A percentile compares a stretch with the other conserved stretches of the same genome.
Conservation (phyloP, 2,797 vertebrate genomes). For the Sylvia borin region DNA sequence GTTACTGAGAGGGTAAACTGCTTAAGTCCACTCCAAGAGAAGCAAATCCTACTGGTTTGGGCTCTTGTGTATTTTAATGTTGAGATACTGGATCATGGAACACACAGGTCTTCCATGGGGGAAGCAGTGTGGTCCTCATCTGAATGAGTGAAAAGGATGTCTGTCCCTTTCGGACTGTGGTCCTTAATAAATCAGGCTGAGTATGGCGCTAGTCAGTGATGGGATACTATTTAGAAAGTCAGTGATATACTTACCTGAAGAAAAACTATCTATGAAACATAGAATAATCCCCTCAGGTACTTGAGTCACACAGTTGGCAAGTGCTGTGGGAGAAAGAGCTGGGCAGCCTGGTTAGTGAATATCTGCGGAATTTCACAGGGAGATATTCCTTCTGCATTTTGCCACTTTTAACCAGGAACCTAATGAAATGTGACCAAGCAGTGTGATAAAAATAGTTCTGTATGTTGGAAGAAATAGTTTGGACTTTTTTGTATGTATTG, state of each 20-base stretch:
- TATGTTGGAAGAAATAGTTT: background rate
- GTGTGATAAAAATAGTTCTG: background rate
- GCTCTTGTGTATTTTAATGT: fast-evolving
- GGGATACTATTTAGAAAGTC: background rate
- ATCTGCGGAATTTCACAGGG: background rate
- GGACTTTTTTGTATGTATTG: background rate
- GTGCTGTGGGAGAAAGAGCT: background rate
- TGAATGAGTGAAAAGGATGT: background rate
- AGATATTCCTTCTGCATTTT: background rate
- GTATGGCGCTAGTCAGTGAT: background rate
- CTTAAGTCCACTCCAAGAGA: fast-evolving
- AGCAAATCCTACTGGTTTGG: background rate
- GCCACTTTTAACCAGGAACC: background rate
- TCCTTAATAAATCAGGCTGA: background rate
- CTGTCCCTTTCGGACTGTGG: background rate
- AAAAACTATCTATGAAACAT: background rate
- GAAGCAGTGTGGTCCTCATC: background rate
- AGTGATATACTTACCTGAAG: background rate
- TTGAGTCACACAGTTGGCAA: background rate
- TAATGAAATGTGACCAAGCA: background rate
- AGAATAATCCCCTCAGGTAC: background rate
- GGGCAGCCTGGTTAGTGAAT: background rate
- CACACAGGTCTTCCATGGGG: background rate
- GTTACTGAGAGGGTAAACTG: background rate
- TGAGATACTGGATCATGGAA: background rate